Percentiles rank a stretch among this genome's conserved stretches.
phyloP scores from a whole-genome alignment of 2,797 vertebrate genomes.

The Gadopsis marmoratus region DNA sequence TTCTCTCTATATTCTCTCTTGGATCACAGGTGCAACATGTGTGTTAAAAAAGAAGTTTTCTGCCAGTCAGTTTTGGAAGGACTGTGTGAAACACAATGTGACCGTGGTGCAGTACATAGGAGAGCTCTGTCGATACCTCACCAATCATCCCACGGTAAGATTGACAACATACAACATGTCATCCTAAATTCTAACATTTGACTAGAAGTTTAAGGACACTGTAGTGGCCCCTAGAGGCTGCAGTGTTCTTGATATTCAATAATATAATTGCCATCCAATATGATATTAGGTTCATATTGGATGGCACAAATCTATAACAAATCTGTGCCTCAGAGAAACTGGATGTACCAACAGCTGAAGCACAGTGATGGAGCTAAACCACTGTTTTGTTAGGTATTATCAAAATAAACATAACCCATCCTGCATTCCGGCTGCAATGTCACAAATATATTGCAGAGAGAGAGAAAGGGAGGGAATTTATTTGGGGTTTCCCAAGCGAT shows the following conservation, averaged over 20 bases:
- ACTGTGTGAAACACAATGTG: constrained; percentile 87
- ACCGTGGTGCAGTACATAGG: constrained; percentile 94
- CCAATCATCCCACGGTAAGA: constrained; percentile 88
- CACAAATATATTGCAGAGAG: too few relatives aligned
- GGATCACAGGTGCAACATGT: constrained; percentile 88
- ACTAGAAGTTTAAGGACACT: neutral
- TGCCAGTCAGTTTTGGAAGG: constrained; percentile 91
- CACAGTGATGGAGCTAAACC: too few relatives aligned
- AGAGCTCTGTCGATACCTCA: constrained; percentile 92
- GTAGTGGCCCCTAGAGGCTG: neutral
- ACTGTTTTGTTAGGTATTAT: too few relatives aligned
- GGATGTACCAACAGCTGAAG: too few relatives aligned
- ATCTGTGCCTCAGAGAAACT: too few relatives aligned
- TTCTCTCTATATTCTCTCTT: neutral
- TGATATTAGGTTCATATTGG: neutral
- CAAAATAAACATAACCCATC: too few relatives aligned
- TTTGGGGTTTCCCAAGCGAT: too few relatives aligned
- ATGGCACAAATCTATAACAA: neutral
- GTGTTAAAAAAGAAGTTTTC: constrained; percentile 93
- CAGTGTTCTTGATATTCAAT: neutral
- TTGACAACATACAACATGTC: neutral
- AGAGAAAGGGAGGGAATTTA: too few relatives aligned
- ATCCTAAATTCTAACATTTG: neutral
- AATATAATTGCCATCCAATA: too few relatives aligned
- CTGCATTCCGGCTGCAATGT: too few relatives aligned